Evolutionary conservation across 2,888 invertebrate species (phyloP).

Genomic region (Cheilosia grossa): DNA sequence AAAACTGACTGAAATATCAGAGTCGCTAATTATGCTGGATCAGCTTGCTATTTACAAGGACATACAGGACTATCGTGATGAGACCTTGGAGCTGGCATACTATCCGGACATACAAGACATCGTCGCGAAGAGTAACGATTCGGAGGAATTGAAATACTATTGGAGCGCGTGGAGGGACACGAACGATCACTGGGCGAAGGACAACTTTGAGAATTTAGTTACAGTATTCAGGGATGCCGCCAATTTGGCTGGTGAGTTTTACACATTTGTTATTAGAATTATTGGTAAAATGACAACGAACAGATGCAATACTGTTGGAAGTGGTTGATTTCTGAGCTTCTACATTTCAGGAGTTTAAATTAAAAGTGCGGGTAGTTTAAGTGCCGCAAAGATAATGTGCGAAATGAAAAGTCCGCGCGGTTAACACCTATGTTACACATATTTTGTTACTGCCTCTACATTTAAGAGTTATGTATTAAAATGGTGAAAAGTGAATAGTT

Average conservation of each 20-base stretch:
- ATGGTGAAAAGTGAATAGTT: no score
- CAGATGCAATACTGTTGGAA: no score
- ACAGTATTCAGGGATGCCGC: slow-evolving; percentile 79
- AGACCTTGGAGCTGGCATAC: slow-evolving; percentile 78
- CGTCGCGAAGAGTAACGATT: slow-evolving; percentile 42
- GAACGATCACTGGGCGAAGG: slow-evolving; percentile 78
- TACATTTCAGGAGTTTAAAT: no score
- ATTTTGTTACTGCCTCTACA: no score
- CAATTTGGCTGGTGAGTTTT: slow-evolving; percentile 76
- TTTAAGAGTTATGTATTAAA: no score
- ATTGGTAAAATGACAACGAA: no score
- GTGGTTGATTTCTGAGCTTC: no score
- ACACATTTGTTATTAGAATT: no score
- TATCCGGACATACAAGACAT: slow-evolving; percentile 76
- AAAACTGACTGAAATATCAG: slow-evolving; percentile 79
- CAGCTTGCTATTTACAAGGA: slow-evolving; percentile 84
- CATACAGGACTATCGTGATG: slow-evolving; percentile 81
- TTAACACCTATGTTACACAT: no score
- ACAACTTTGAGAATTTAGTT: slow-evolving; percentile 79
- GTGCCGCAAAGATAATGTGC: no score
- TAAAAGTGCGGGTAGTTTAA: no score
- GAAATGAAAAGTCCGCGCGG: no score
- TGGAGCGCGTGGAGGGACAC: slow-evolving; percentile 64
- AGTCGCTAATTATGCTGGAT: slow-evolving; percentile 78
- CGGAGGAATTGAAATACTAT: slow-evolving; percentile 63